These are phyloP conservation scores for Chauna torquata DNA, from an alignment of 2,113 vertebrate species.

Conservation along the genomic window DNA sequence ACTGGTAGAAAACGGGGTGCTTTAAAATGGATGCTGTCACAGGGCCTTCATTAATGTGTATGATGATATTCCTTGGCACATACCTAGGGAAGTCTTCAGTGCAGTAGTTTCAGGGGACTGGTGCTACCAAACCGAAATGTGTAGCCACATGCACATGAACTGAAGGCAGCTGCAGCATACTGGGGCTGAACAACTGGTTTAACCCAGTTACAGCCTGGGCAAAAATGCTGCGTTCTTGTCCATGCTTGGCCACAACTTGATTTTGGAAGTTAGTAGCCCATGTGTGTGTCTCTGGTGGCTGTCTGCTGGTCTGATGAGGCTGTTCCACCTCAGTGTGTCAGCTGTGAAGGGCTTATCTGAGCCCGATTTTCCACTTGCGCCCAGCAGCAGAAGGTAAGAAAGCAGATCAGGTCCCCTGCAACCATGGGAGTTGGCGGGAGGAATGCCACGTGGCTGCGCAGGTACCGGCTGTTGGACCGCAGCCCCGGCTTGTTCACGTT, in stretches of 20 bases:
- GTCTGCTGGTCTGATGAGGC: background rate
- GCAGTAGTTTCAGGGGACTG: background rate
- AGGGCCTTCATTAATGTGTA: background rate
- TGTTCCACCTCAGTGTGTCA: background rate
- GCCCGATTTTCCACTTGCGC: background rate
- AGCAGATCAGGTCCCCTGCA: background rate
- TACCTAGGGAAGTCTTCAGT: background rate
- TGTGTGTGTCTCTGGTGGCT: background rate
- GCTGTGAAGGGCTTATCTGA: background rate
- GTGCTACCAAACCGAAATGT: background rate
- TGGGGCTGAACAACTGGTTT: background rate
- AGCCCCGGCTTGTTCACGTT: background rate
- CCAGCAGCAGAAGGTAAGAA: constrained; percentile 21
- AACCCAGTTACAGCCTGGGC: background rate
- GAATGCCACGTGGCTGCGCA: constrained; percentile 64
- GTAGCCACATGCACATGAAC: background rate
- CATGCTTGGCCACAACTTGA: background rate
- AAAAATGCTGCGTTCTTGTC: background rate
- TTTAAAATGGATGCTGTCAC: background rate
- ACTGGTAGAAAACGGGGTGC: background rate
- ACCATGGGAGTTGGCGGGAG: constrained; percentile 38
- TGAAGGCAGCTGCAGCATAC: background rate
- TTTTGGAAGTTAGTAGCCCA: background rate
- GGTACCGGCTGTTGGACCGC: constrained; percentile 70
- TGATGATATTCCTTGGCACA: background rate